phyloP scores from a whole-genome alignment of 2,797 vertebrate genomes.

The Bradypodion pumilum region DNA sequence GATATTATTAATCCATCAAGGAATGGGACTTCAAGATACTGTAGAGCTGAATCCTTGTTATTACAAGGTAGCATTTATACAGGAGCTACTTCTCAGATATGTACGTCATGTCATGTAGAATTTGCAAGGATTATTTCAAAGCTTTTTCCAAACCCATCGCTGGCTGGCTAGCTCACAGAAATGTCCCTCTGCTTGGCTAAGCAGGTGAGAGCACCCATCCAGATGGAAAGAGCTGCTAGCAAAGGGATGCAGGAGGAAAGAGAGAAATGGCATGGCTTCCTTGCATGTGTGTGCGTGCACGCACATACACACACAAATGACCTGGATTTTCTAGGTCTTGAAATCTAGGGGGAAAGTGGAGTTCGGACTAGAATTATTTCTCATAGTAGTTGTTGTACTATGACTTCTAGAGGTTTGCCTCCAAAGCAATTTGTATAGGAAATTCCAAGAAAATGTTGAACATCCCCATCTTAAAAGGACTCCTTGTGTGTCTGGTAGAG shows the following conservation, averaged over 20 bases:
- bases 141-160: not conserved
- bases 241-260: too few relatives aligned
- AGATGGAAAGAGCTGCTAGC: not conserved
- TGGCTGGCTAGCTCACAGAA: not conserved
- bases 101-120: not conserved
- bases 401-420: not conserved
- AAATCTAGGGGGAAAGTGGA: not conserved
- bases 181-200: slow-evolving; percentile 9
- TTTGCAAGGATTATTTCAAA: slow-evolving; percentile 5
- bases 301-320: not conserved
- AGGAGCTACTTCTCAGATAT: not conserved
- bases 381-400: too few relatives aligned
- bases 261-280: not conserved
- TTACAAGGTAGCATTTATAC: not conserved
- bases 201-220: slow-evolving; percentile 5
- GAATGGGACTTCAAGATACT: not conserved
- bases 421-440: not conserved
- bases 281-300: too few relatives aligned
- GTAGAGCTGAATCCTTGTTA: not conserved
- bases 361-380: not conserved
- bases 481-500: not conserved
- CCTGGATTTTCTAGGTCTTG: not conserved
- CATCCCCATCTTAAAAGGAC: not conserved
- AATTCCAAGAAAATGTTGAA: not conserved
- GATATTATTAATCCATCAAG: not conserved